Conservation (phyloP, 2,888 invertebrate species). For the Amiota mariae region DNA sequence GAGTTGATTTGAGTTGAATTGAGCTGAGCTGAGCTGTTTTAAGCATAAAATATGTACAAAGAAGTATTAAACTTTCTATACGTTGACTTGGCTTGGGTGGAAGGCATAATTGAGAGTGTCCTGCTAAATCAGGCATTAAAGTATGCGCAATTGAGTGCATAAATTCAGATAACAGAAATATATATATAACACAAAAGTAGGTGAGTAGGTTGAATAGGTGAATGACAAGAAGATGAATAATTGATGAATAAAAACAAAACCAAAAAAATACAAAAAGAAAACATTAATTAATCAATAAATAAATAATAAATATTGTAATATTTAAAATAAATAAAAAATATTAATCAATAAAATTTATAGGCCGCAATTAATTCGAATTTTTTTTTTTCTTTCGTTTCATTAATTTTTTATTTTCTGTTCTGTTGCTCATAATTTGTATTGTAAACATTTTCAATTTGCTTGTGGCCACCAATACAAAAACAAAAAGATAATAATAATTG, state of each 20-base stretch:
- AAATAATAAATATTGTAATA: not conserved
- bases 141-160: not conserved
- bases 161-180: not conserved
- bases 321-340: not conserved
- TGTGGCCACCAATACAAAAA: not conserved
- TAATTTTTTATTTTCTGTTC: too few relatives aligned
- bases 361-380: slow-evolving; percentile 8
- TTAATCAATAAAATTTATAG: slow-evolving; percentile 22
- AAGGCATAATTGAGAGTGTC: not conserved
- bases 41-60: too few relatives aligned
- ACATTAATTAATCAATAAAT: not conserved
- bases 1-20: not conserved
- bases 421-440: not conserved
- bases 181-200: too few relatives aligned
- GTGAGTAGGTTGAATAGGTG: too few relatives aligned
- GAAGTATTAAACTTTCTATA: not conserved
- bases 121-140: slow-evolving; percentile 4
- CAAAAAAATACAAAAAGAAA: not conserved
- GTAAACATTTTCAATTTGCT: slow-evolving; percentile 39
- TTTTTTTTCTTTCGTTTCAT: too few relatives aligned
- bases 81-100: not conserved
- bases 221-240: too few relatives aligned
- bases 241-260: not conserved
- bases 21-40: too few relatives aligned
- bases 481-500: not conserved